phyloP scores from a whole-genome alignment of 2,113 vertebrate species.

The Phalacrocorax aristotelis region DNA sequence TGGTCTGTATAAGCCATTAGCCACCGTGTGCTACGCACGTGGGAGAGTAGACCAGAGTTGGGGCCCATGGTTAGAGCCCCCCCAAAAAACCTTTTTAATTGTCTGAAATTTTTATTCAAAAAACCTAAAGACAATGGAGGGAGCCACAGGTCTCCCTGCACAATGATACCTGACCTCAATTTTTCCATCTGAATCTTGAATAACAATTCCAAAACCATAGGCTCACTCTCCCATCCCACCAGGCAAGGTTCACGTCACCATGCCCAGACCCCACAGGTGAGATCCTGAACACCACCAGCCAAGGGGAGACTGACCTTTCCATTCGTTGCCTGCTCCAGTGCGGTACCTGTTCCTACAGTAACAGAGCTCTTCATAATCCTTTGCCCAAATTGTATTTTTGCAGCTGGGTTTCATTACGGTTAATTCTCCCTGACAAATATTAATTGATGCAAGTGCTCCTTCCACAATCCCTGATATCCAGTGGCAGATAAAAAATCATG shows the following conservation, averaged over 20 bases:
- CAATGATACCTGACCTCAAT: background rate
- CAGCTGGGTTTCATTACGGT: background rate
- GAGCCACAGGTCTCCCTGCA: background rate
- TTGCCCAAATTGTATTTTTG: background rate
- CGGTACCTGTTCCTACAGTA: background rate
- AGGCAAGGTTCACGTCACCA: background rate
- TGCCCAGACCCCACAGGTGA: background rate
- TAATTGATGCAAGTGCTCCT: background rate
- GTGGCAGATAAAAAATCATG: background rate
- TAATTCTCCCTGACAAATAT: background rate
- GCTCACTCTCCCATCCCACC: background rate
- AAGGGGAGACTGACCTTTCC: background rate
- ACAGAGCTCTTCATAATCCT: background rate
- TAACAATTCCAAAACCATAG: background rate
- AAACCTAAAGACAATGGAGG: background rate
- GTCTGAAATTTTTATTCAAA: background rate
- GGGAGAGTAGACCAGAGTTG: background rate
- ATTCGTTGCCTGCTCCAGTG: background rate
- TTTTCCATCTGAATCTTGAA: background rate
- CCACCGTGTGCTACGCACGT: fast-evolving
- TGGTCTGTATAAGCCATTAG: background rate
- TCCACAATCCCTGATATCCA: background rate
- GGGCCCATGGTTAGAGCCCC: background rate
- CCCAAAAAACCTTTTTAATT: background rate
- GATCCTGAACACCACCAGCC: background rate